phyloP scores from a whole-genome alignment of 2,797 vertebrate species.

The Rhyacichthys aspro region DNA sequence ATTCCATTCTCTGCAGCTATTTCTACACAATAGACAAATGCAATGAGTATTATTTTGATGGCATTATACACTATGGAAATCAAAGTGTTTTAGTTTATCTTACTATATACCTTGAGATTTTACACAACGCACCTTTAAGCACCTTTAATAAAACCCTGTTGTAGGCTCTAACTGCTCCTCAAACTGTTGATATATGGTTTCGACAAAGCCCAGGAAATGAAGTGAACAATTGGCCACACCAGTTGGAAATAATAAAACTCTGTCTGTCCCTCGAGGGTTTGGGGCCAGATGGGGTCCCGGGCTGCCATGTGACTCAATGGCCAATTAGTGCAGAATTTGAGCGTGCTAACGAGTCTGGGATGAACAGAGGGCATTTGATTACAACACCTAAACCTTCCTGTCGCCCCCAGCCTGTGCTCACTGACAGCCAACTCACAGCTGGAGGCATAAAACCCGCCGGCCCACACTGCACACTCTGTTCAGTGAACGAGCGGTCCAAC shows the following conservation, averaged over 20 bases:
- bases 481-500: slow-evolving; percentile 31
- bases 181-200: slow-evolving; percentile 5
- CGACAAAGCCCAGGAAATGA: slow-evolving; percentile 42
- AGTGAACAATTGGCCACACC: slow-evolving; percentile 51
- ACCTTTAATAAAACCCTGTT: too few relatives aligned
- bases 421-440: slow-evolving; percentile 73
- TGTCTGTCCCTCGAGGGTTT: slow-evolving; percentile 49
- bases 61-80: too few relatives aligned
- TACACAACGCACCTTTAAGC: too few relatives aligned
- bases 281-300: slow-evolving; percentile 61
- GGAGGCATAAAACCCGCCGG: slow-evolving; percentile 23
- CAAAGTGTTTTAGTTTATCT: too few relatives aligned
- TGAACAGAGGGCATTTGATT: slow-evolving; percentile 76
- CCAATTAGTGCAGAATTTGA: slow-evolving; percentile 77
- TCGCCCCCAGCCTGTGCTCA: slow-evolving; percentile 61
- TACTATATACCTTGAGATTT: too few relatives aligned
- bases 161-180: too few relatives aligned
- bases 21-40: too few relatives aligned
- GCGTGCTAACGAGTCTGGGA: slow-evolving; percentile 68
- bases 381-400: slow-evolving; percentile 79
- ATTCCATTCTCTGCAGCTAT: too few relatives aligned
- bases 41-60: too few relatives aligned
- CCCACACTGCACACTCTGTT: slow-evolving; percentile 57
- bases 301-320: slow-evolving; percentile 61
- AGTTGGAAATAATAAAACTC: slow-evolving; percentile 66